Conservation (phyloP, 2,113 vertebrate species). For the Colius striatus region DNA sequence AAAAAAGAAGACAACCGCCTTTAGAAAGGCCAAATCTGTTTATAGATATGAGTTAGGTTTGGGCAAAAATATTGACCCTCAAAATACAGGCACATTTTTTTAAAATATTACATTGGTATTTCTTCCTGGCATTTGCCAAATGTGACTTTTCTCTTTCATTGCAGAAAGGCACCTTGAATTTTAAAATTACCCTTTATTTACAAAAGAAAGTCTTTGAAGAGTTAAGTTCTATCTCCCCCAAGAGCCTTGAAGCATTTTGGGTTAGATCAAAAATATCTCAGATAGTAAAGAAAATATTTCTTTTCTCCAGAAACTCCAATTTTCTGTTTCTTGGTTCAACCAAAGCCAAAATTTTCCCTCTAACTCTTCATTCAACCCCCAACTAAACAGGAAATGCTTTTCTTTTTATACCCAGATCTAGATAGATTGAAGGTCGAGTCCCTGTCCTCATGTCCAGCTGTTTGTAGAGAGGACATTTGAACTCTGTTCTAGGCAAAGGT, state of each 20-base stretch:
- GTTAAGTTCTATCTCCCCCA: neutral
- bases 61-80: neutral
- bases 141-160: neutral
- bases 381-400: neutral
- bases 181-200: neutral
- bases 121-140: neutral
- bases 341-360: neutral
- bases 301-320: neutral
- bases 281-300: neutral
- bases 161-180: neutral
- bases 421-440: neutral
- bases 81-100: neutral
- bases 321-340: neutral
- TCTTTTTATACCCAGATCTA: neutral
- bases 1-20: neutral
- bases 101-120: neutral
- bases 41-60: neutral
- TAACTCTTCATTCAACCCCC: neutral
- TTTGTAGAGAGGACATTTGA: neutral
- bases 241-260: neutral
- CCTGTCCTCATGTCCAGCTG: neutral
- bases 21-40: neutral
- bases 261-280: neutral
- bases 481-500: neutral
- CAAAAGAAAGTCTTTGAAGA: neutral